Evolutionary conservation across 2,113 vertebrate genomes (phyloP).

Genomic region (Actenoides hombroni): DNA sequence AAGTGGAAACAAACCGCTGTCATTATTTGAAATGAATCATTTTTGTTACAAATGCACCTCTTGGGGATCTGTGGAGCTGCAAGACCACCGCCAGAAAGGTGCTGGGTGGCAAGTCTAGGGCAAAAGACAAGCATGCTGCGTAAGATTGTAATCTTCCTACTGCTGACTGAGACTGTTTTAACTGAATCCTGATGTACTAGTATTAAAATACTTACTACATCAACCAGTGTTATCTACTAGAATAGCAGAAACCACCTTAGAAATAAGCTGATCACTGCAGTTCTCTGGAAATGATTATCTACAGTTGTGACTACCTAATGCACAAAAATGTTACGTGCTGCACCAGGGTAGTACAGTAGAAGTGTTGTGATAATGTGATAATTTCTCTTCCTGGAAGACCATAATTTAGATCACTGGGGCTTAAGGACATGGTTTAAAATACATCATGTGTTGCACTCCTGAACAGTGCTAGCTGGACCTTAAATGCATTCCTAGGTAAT

Average conservation of each 20-base stretch:
- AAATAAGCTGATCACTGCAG: background rate
- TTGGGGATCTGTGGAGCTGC: background rate
- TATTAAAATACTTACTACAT: background rate
- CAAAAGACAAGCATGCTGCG: background rate
- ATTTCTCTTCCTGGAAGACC: background rate
- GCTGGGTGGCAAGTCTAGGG: background rate
- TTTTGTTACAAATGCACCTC: background rate
- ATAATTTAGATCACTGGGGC: background rate
- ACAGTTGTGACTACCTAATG: background rate
- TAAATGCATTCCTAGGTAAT: accelerated
- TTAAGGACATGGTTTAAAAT: background rate
- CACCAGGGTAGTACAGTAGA: background rate
- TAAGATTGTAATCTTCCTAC: background rate
- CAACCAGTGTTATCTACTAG: background rate
- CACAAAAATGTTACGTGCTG: background rate
- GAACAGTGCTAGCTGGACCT: background rate
- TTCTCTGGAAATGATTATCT: background rate
- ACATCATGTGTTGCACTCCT: background rate
- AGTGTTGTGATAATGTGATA: background rate
- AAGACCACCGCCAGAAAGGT: background rate
- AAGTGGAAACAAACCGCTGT: background rate
- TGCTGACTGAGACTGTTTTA: background rate
- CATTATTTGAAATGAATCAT: background rate
- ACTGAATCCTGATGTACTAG: background rate
- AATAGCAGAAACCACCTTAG: background rate